phyloP scores from a whole-genome alignment of 2,888 invertebrate genomes.

The Eristalinus sepulchralis region DNA sequence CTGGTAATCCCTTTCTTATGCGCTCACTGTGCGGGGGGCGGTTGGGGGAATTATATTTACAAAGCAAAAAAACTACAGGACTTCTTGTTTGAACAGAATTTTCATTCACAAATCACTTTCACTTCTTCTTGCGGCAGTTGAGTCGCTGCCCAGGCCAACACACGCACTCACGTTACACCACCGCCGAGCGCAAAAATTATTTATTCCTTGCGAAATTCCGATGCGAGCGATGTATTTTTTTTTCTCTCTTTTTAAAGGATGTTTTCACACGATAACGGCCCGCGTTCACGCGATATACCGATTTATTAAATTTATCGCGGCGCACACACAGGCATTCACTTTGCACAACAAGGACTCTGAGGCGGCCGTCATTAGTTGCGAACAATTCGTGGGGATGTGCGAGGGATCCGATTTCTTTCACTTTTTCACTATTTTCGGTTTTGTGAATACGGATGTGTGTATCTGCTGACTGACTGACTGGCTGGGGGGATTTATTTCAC shows the following conservation, averaged over 20 bases:
- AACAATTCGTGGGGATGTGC: slow-evolving; percentile 3
- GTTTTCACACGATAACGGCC: slow-evolving; percentile 69
- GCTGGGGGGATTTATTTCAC: slow-evolving; percentile 6
- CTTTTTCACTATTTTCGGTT: neutral
- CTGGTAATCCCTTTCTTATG: slow-evolving; percentile 59
- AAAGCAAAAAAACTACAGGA: too few species aligned
- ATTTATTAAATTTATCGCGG: slow-evolving; percentile 62
- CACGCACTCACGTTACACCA: slow-evolving; percentile 12
- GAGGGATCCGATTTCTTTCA: neutral
- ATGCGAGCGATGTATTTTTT: slow-evolving; percentile 24
- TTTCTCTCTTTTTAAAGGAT: slow-evolving; percentile 51
- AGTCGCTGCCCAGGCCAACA: slow-evolving; percentile 25
- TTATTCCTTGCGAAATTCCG: slow-evolving; percentile 60
- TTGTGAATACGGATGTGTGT: slow-evolving; percentile 47
- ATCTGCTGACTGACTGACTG: neutral
- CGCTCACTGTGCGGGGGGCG: neutral
- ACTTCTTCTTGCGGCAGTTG: slow-evolving; percentile 25
- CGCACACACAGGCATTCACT: slow-evolving; percentile 47
- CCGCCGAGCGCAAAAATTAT: slow-evolving; percentile 30
- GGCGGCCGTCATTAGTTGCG: slow-evolving; percentile 16
- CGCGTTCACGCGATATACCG: slow-evolving; percentile 68
- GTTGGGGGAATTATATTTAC: neutral
- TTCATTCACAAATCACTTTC: slow-evolving; percentile 66
- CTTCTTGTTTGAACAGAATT: slow-evolving; percentile 26
- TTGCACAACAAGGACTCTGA: slow-evolving; percentile 2